A percentile compares a stretch with the other conserved stretches of the same genome.
Conservation (phyloP, 2,888 invertebrate genomes). For the Scrobipalpa atriplicella region DNA sequence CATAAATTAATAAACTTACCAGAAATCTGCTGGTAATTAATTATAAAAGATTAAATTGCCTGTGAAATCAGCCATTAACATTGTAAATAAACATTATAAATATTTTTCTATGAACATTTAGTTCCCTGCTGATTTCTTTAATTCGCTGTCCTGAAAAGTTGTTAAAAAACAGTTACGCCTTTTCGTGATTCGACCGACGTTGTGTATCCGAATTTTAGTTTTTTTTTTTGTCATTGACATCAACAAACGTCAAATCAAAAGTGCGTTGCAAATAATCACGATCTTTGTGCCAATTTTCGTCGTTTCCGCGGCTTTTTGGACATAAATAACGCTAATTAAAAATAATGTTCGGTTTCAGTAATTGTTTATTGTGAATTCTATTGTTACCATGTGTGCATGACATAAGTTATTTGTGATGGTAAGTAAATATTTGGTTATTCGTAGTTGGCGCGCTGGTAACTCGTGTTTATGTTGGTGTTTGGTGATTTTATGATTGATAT, state of each 20-base stretch:
- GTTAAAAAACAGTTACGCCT: background rate
- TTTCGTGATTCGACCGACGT: background rate
- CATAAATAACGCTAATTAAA: slow-evolving; percentile 13
- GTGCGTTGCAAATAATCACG: slow-evolving; percentile 17
- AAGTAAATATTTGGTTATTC: slow-evolving; percentile 17
- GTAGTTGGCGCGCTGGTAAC: slow-evolving; percentile 36
- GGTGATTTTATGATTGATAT: slow-evolving; percentile 36
- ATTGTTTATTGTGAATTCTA: slow-evolving; percentile 11
- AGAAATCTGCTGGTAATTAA: too few species aligned
- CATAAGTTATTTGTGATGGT: slow-evolving; percentile 31
- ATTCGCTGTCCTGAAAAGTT: background rate
- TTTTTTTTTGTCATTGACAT: background rate
- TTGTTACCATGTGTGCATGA: background rate
- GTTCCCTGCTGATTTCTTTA: background rate
- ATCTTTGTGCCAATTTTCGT: slow-evolving; percentile 9
- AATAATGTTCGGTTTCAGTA: slow-evolving; percentile 11
- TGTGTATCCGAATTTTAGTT: background rate
- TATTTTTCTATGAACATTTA: background rate
- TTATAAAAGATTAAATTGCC: too few species aligned
- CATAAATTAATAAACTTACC: too few species aligned
- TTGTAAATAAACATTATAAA: slow-evolving; percentile 7
- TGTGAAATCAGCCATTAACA: background rate
- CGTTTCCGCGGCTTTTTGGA: background rate
- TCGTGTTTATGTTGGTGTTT: slow-evolving; percentile 34
- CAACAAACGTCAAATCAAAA: slow-evolving; percentile 17